Conservation (phyloP, 1,140 invertebrate genomes). For the Archivesica marissinica region DNA sequence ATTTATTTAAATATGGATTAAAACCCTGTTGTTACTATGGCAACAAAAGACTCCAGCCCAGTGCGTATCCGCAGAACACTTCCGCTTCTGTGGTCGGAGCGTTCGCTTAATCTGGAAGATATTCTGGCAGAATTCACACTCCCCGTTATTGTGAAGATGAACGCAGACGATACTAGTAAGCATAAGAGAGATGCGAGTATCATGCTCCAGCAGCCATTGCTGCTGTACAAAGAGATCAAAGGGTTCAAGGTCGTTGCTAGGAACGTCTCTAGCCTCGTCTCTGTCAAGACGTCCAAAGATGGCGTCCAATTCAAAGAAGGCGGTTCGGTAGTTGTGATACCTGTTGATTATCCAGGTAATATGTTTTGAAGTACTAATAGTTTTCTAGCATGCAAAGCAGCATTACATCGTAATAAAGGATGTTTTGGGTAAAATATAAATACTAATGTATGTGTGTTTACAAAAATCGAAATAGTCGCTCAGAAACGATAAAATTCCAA, state of each 20-base stretch:
- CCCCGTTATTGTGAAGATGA: not conserved
- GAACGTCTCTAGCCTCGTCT: slow-evolving; percentile 59
- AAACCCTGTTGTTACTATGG: too few relatives aligned
- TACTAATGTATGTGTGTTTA: too few relatives aligned
- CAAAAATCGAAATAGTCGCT: too few relatives aligned
- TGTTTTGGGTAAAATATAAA: too few relatives aligned
- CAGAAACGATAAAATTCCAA: too few relatives aligned
- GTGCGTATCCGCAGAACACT: not conserved
- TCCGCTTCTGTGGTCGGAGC: slow-evolving; percentile 17
- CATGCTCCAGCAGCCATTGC: slow-evolving; percentile 64
- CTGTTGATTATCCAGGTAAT: slow-evolving; percentile 67
- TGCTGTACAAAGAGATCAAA: slow-evolving; percentile 62
- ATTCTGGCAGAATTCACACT: slow-evolving; percentile 62
- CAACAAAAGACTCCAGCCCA: slow-evolving; percentile 4
- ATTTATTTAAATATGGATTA: too few relatives aligned
- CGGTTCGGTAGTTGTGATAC: slow-evolving; percentile 64
- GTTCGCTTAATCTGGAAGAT: slow-evolving; percentile 55
- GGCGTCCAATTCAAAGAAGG: slow-evolving; percentile 58
- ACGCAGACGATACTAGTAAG: slow-evolving; percentile 55
- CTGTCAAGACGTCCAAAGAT: slow-evolving; percentile 29
- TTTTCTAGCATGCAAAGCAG: too few relatives aligned
- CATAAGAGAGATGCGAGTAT: slow-evolving; percentile 67
- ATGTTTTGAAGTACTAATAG: not conserved
- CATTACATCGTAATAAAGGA: too few relatives aligned
- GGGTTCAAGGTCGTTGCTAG: slow-evolving; percentile 67